Percentiles rank a stretch among this genome's conserved stretches.
Conservation (phyloP, 2,797 vertebrate species). For the Acomys russatus region DNA sequence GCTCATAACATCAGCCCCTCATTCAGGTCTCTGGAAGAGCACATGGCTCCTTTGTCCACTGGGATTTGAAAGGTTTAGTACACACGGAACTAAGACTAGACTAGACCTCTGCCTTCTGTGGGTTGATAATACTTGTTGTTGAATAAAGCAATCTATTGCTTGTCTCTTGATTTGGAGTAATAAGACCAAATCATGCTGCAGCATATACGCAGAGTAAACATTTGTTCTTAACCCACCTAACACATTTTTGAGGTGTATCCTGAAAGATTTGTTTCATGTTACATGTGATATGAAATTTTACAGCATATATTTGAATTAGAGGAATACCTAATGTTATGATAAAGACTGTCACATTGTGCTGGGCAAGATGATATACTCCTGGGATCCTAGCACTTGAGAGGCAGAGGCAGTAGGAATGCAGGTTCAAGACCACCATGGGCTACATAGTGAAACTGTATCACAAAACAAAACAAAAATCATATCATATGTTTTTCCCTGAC, state of each 20-base stretch:
- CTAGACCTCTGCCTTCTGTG: background rate
- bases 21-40: background rate
- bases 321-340: background rate
- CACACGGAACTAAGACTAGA: background rate
- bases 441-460: background rate
- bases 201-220: background rate
- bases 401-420: background rate
- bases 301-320: background rate
- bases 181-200: background rate
- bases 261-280: constrained; percentile 12
- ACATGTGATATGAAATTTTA: background rate
- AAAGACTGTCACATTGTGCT: background rate
- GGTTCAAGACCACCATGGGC: background rate
- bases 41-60: constrained; percentile 1
- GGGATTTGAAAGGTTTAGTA: constrained; percentile 41
- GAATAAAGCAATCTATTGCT: background rate
- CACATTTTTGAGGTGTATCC: constrained; percentile 9
- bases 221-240: background rate
- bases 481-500: background rate
- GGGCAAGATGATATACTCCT: background rate
- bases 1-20: constrained; percentile 23
- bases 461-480: background rate
- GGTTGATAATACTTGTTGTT: background rate
- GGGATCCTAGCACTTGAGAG: background rate
- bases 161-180: background rate